phyloP scores from a whole-genome alignment of 2,113 vertebrate genomes.

The Pandion haliaetus region DNA sequence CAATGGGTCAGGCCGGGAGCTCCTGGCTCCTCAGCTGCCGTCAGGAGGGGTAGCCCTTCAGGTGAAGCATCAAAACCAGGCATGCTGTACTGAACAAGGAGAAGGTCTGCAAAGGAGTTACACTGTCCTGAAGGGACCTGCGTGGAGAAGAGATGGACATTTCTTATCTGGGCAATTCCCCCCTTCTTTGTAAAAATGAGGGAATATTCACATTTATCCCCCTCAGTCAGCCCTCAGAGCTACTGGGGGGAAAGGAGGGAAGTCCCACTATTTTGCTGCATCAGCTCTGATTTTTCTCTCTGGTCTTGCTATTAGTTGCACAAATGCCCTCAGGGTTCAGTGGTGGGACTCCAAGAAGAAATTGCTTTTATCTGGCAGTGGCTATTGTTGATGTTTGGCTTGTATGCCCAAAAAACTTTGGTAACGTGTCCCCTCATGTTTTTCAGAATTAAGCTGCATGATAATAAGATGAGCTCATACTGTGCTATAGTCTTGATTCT shows the following conservation, averaged over 20 bases:
- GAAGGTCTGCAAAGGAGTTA: not conserved
- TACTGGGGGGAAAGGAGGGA: not conserved
- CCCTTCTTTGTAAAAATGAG: not conserved
- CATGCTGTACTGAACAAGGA: not conserved
- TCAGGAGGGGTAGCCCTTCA: not conserved
- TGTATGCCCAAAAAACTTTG: not conserved
- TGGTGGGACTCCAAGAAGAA: not conserved
- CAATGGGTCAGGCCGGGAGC: not conserved
- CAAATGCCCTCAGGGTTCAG: not conserved
- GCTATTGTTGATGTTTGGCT: slow-evolving; percentile 29
- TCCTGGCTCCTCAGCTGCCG: not conserved
- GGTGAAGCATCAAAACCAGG: not conserved
- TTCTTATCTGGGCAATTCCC: not conserved
- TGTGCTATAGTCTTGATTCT: not conserved
- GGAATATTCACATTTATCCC: not conserved
- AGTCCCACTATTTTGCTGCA: not conserved
- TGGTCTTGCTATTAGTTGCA: not conserved
- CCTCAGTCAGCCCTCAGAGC: not conserved
- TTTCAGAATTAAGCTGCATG: not conserved
- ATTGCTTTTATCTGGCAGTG: slow-evolving; percentile 20
- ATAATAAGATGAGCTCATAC: slow-evolving; percentile 18
- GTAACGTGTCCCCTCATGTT: not conserved
- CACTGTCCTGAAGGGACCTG: not conserved
- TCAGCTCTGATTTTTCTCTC: not conserved
- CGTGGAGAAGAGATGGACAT: not conserved